Evolutionary conservation across 1,140 invertebrate genomes (phyloP).

Genomic region (Drosophila seguyi): DNA sequence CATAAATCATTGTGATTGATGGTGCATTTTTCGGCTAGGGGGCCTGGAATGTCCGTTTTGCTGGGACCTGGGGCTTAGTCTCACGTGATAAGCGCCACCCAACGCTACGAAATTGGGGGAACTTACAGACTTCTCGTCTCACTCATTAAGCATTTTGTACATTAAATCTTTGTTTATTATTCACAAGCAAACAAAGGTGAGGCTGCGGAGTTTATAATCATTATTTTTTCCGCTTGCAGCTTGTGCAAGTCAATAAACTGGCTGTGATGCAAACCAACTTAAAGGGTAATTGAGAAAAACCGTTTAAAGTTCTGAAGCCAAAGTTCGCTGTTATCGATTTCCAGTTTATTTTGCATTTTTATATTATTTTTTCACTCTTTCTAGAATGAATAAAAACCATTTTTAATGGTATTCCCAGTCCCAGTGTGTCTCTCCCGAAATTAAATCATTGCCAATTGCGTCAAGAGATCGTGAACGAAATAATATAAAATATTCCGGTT

Average conservation of each 20-base stretch:
- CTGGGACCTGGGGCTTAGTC: conserved; percentile 22
- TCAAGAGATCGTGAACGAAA: conserved; percentile 38
- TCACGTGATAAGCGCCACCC: conserved; percentile 61
- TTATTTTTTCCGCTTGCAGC: conserved; percentile 10
- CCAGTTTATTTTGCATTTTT: conserved; percentile 14
- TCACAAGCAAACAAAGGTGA: conserved; percentile 19
- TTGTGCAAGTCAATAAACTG: conserved; percentile 38
- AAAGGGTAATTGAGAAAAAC: conserved; percentile 15
- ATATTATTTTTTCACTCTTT: neutral
- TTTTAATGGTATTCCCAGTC: conserved; percentile 9
- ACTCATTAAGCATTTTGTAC: conserved; percentile 24
- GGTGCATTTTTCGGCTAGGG: conserved; percentile 11
- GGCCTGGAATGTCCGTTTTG: conserved; percentile 9
- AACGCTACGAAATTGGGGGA: conserved; percentile 1
- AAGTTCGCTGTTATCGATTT: conserved; percentile 23
- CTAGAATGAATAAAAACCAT: conserved; percentile 2
- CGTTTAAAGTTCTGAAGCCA: conserved; percentile 18
- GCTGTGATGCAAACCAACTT: conserved; percentile 21
- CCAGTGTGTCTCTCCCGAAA: conserved; percentile 7
- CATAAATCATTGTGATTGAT: conserved; percentile 78
- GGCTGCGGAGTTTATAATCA: conserved; percentile 3
- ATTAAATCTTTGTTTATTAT: conserved; percentile 28
- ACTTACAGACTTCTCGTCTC: conserved; percentile 14
- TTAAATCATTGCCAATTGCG: conserved; percentile 50
- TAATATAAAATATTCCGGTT: conserved; percentile 38